phyloP scores from a whole-genome alignment of 2,113 vertebrate genomes.

The Athene noctua region DNA sequence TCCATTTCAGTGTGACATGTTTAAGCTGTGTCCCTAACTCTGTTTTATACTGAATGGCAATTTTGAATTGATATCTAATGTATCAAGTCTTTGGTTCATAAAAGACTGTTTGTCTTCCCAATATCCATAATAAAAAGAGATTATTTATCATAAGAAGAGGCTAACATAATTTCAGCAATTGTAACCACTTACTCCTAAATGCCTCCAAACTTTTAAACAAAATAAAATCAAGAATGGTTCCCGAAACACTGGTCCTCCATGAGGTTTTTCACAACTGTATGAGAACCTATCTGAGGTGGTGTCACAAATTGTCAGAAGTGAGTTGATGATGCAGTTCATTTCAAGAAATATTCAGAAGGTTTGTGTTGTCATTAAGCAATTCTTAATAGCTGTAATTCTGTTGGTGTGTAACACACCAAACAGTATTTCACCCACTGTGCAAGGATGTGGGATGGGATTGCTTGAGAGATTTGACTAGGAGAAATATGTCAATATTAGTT shows the following conservation, averaged over 20 bases:
- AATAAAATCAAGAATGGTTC: background rate
- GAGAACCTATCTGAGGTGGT: background rate
- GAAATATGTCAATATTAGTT: background rate
- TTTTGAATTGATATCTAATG: background rate
- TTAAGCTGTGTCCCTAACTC: background rate
- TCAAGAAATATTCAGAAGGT: background rate
- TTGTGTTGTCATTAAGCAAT: background rate
- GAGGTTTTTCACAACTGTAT: background rate
- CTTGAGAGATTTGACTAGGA: background rate
- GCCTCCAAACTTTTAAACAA: background rate
- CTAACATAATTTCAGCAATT: background rate
- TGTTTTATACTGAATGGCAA: background rate
- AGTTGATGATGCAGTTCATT: fast-evolving
- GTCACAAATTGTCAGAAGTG: background rate
- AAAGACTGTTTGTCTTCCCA: background rate
- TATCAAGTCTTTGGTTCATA: background rate
- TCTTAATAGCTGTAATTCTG: background rate
- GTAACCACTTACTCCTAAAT: background rate
- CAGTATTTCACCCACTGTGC: background rate
- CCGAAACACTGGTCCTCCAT: background rate
- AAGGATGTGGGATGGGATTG: background rate
- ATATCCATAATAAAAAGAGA: background rate
- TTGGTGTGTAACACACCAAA: background rate
- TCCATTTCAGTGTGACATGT: background rate
- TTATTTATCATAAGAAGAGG: background rate